These are phyloP conservation scores for Sphaerodactylus townsendi DNA, from an alignment of 2,113 vertebrate species.

Conservation along the genomic window DNA sequence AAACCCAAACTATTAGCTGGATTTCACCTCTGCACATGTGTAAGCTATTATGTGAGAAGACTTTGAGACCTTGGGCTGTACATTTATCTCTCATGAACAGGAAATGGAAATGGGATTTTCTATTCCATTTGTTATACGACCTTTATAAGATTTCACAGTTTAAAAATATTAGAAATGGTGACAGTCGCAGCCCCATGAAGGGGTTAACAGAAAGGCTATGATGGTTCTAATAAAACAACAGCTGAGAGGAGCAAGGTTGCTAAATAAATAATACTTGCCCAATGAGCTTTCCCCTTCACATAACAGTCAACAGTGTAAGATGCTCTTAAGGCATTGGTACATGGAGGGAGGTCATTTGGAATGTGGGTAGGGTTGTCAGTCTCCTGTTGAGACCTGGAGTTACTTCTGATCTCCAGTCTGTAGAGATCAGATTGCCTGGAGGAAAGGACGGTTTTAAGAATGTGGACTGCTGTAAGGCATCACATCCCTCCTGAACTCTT, in stretches of 20 bases:
- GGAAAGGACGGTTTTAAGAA: too few species aligned
- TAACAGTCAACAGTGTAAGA: neutral
- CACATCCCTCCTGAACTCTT: too few species aligned
- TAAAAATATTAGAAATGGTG: neutral
- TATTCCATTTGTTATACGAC: conserved; percentile 33
- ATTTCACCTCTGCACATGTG: conserved; percentile 52
- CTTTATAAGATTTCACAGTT: conserved; percentile 20
- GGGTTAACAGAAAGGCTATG: neutral
- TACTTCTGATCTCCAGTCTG: too few species aligned
- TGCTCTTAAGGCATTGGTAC: neutral
- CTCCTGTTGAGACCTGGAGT: too few species aligned
- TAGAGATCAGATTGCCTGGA: too few species aligned
- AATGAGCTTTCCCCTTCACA: neutral
- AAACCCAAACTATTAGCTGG: conserved; percentile 37
- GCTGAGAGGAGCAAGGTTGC: neutral
- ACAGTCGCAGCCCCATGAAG: neutral
- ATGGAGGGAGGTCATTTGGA: neutral
- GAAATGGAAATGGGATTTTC: conserved; percentile 23
- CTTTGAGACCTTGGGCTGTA: conserved; percentile 42
- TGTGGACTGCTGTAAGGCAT: too few species aligned
- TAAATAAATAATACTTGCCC: neutral
- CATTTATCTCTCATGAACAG: conserved; percentile 39
- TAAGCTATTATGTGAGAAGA: conserved; percentile 45
- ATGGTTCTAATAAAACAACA: neutral
- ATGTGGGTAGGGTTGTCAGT: too few species aligned